Evolutionary conservation across 2,113 vertebrate genomes (phyloP), one percentile per base, ranked within the genome.

Genomic region (Myocastor coypus): DNA sequence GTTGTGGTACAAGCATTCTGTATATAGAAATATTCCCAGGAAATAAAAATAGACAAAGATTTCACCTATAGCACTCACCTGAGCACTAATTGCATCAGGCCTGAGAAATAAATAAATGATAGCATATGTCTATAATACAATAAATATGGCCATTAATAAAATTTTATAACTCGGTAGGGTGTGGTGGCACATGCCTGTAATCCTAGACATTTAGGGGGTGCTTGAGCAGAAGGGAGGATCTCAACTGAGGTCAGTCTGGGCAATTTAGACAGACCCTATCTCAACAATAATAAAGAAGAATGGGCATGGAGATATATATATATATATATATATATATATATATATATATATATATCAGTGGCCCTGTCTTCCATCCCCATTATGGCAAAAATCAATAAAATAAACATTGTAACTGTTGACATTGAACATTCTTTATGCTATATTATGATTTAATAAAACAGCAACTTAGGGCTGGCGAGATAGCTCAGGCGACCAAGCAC

Each of bases 11-110:
- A 83, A 75, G 84, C 71, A 42, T 96, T 93, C 81, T 77, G 92
- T 87, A 92, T 97, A 92, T 84, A 93, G 89, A 95, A 95, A 68
- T 92, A 93, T 55, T 83, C 80, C 32, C 88, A 91, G 77, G 71
- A 82, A 89, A 83, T 83, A 86, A 94, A 96, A 88, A 83, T 69
- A 94, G 80, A 77, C 73, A 82, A 93, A 78, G 78, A 77, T 83
- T 78, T 83, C 28, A 80, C 87, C 40, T 75, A 20, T 4, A 87
- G 22, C 52, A 85, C 10, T 83, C 37, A 82, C 66, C 77, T 69
- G 89, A 84, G 61, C 28, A 69, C 61, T 91, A 8, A 86, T 89
- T 87, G 77, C 16, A 30, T 87, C 37, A 89, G 57, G 59, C 61
- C 63, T 61, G 40, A 66, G 22, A 20, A 59, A 83, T 81, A 59